Conservation (phyloP, 2,113 vertebrate species). For the Larimichthys crocea region DNA sequence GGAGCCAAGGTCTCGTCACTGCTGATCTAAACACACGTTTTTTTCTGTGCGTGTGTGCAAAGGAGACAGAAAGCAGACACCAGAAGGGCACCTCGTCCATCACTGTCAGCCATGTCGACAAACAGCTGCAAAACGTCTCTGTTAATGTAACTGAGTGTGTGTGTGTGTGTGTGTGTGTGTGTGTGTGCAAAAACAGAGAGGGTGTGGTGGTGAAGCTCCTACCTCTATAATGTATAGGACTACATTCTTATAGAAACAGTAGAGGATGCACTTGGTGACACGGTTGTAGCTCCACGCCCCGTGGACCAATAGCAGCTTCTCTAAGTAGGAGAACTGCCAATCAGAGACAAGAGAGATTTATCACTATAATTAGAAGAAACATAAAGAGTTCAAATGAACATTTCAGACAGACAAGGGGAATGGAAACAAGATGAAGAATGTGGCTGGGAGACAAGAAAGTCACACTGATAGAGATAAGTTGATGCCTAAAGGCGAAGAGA, state of each 20-base stretch:
- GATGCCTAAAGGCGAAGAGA: slow-evolving; percentile 38
- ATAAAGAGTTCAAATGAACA: not conserved
- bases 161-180: too few species aligned
- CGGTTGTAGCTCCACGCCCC: slow-evolving; percentile 99
- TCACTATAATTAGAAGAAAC: not conserved
- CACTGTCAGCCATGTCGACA: slow-evolving; percentile 81
- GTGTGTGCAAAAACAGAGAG: slow-evolving; percentile 11
- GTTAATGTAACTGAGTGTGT: slow-evolving; percentile 71
- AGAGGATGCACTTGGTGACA: slow-evolving; percentile 98
- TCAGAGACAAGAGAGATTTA: slow-evolving; percentile 15
- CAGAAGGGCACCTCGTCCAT: slow-evolving; percentile 82
- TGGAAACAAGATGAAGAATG: slow-evolving; percentile 6
- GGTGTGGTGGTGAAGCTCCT: slow-evolving; percentile 61
- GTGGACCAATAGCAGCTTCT: slow-evolving; percentile 96
- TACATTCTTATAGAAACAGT: slow-evolving; percentile 99
- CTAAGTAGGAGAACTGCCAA: slow-evolving; percentile 93
- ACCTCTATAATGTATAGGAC: slow-evolving; percentile 99
- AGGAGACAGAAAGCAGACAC: slow-evolving; percentile 84
- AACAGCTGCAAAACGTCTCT: slow-evolving; percentile 85
- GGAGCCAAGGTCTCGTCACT: slow-evolving; percentile 64
- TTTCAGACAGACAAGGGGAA: not conserved
- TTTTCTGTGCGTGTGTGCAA: slow-evolving; percentile 52
- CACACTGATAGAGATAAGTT: slow-evolving; percentile 30
- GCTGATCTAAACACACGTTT: slow-evolving; percentile 66
- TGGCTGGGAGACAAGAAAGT: not conserved